phyloP scores from a whole-genome alignment of 1,140 invertebrate genomes.

The Drosophila takahashii region DNA sequence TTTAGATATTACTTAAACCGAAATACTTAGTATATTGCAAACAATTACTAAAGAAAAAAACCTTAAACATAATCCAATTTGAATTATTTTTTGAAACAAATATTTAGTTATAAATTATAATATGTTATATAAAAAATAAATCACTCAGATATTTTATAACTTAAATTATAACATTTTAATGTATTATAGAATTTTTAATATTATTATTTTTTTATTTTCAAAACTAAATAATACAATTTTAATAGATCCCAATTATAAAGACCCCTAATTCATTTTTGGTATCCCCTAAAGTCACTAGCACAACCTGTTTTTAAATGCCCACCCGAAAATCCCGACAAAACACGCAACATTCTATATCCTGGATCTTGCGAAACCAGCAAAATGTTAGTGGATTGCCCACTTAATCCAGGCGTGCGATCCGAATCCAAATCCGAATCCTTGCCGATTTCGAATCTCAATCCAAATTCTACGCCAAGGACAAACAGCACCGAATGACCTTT shows the following conservation, averaged over 20 bases:
- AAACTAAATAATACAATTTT: too few relatives aligned
- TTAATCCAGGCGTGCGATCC: constrained; percentile 44
- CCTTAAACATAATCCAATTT: too few relatives aligned
- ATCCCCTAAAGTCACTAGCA: neutral
- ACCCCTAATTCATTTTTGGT: neutral
- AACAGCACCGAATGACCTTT: constrained; percentile 55
- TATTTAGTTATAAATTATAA: too few relatives aligned
- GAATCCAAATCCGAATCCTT: constrained; percentile 1
- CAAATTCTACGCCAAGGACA: constrained; percentile 52
- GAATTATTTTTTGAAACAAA: too few relatives aligned
- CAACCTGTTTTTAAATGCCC: neutral
- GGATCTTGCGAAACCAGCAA: neutral
- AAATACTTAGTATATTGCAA: too few relatives aligned
- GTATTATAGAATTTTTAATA: too few relatives aligned
- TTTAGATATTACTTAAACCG: too few relatives aligned
- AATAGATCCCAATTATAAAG: neutral
- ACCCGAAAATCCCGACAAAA: neutral
- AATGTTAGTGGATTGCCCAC: constrained; percentile 29
- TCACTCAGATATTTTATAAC: too few relatives aligned
- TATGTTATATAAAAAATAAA: too few relatives aligned
- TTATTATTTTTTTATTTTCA: too few relatives aligned
- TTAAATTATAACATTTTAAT: too few relatives aligned
- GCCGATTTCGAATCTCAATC: neutral
- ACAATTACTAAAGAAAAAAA: too few relatives aligned
- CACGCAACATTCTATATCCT: neutral